Conservation (phyloP, 2,113 vertebrate species). For the Cisticola juncidis region DNA sequence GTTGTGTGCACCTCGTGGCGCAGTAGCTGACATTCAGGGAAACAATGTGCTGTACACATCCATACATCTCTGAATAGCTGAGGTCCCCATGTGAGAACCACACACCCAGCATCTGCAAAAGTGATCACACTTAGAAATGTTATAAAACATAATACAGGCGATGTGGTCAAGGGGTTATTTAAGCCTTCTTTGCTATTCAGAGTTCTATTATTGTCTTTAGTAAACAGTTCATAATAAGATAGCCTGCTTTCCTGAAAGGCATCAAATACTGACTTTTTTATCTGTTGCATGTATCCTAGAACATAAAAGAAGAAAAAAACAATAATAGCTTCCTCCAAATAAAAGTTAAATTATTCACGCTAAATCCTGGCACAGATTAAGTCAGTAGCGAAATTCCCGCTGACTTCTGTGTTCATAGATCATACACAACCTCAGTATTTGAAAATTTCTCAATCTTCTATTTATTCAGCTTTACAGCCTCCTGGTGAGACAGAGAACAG, state of each 20-base stretch:
- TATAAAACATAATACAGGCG: not conserved
- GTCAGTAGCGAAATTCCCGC: not conserved
- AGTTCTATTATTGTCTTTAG: not conserved
- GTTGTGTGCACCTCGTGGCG: not conserved
- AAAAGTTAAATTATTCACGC: not conserved
- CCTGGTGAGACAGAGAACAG: not conserved
- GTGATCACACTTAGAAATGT: conserved; percentile 27
- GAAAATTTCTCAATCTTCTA: not conserved
- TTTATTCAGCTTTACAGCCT: not conserved
- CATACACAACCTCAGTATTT: not conserved
- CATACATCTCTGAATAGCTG: not conserved
- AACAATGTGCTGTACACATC: not conserved
- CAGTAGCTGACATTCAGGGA: not conserved
- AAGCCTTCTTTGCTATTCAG: not conserved
- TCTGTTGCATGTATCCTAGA: not conserved
- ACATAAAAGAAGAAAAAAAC: not conserved
- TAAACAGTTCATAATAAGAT: not conserved
- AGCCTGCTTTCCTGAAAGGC: not conserved
- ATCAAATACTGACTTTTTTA: not conserved
- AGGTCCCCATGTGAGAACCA: not conserved
- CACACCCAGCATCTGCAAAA: conserved; percentile 30
- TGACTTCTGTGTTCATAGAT: not conserved
- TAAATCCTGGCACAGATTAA: not conserved
- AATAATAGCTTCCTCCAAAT: not conserved
- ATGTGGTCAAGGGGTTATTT: conserved; percentile 3